Evolutionary conservation across 53 echinoderm and acorn worm genomes (phyloP).

Genomic region (Actinopyga echinites): DNA sequence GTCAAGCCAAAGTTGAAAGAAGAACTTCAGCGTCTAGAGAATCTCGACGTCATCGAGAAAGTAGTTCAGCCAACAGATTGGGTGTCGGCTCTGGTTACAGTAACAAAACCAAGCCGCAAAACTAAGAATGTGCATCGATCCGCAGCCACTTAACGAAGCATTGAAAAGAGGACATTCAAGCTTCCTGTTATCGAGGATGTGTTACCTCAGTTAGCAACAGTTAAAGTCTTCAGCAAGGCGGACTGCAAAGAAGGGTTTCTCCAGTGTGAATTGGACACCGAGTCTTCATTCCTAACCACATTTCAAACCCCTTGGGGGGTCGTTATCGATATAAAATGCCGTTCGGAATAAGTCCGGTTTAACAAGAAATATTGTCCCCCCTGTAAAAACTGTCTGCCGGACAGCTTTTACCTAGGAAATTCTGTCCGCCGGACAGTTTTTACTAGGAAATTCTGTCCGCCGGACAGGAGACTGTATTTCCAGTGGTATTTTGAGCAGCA

Average conservation of each 20-base stretch:
- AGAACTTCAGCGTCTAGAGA: slow-evolving; percentile 54
- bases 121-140: slow-evolving; percentile 54
- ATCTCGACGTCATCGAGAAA: slow-evolving; percentile 17
- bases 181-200: slow-evolving; percentile 36
- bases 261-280: slow-evolving; percentile 51
- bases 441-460: too few relatives aligned
- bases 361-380: too few relatives aligned
- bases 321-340: slow-evolving; percentile 27
- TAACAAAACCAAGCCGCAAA: slow-evolving; percentile 49
- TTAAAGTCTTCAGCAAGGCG: slow-evolving; percentile 57
- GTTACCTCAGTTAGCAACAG: slow-evolving; percentile 25
- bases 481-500: too few relatives aligned
- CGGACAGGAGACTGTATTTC: too few relatives aligned
- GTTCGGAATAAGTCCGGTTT: too few relatives aligned
- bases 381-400: too few relatives aligned
- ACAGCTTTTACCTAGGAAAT: too few relatives aligned
- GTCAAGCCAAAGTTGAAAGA: slow-evolving; percentile 59
- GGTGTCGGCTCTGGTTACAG: slow-evolving; percentile 59
- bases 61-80: slow-evolving; percentile 53
- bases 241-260: slow-evolving; percentile 46
- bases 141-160: slow-evolving; percentile 29
- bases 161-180: slow-evolving; percentile 48
- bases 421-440: too few relatives aligned
- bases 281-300: slow-evolving; percentile 51
- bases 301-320: slow-evolving; percentile 58